Conservation (phyloP, 1,140 invertebrate genomes). For the Tetramorium alpestre region DNA sequence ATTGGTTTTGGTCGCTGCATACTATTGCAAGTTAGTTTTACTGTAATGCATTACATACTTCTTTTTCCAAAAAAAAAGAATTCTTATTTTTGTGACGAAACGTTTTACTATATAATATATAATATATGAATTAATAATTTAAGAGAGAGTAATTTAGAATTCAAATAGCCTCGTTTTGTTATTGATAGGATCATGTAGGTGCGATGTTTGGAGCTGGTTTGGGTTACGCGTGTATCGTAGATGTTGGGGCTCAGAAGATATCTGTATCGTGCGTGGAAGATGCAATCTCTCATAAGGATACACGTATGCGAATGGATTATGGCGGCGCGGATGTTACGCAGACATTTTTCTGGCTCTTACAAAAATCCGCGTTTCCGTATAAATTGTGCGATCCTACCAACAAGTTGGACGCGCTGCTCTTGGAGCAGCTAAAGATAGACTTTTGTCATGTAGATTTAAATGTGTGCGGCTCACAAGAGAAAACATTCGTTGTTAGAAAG, state of each 20-base stretch:
- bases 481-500: conserved; percentile 91
- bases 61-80: not conserved
- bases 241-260: conserved; percentile 98
- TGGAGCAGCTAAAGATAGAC: conserved; percentile 95
- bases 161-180: conserved; percentile 34
- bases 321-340: conserved; percentile 96
- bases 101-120: not conserved
- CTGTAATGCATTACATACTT: not conserved
- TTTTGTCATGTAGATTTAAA: conserved; percentile 97
- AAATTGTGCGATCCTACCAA: conserved; percentile 91
- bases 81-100: conserved; percentile 11
- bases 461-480: conserved; percentile 93
- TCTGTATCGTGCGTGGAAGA: conserved; percentile 98
- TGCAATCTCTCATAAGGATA: conserved; percentile 96
- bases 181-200: conserved; percentile 93
- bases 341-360: conserved; percentile 93
- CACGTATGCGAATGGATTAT: conserved; percentile 94
- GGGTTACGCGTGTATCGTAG: conserved; percentile 96
- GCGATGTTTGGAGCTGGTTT: conserved; percentile 97
- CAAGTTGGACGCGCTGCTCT: conserved; percentile 90
- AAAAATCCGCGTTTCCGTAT: conserved; percentile 96
- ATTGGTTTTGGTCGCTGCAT: conserved; percentile 97
- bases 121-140: not conserved
- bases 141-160: not conserved
- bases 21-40: conserved; percentile 90